Evolutionary conservation across 2,113 vertebrate species (phyloP), one percentile per base, ranked within the genome.

Genomic region (Bothrops jararaca): DNA sequence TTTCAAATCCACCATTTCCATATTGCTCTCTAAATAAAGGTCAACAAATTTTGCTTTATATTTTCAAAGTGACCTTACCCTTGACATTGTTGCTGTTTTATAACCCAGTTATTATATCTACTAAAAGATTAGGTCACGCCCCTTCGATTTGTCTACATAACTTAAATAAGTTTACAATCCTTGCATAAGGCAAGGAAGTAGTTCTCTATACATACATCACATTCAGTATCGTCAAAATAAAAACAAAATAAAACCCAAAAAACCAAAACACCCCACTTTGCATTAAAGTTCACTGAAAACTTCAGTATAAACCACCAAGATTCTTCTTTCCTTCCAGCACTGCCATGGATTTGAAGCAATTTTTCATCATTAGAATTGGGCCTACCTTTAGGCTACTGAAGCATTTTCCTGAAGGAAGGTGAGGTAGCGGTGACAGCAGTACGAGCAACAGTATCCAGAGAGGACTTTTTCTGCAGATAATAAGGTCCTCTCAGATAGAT

Each of bases 101-200:
- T 97, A 97, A 97, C 95, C 96, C 97, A 97, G 96, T 97, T 98
- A 97, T 97, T 89, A 97, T 93, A 97, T 96, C 89, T 89, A 96
- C 95, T 97, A 97, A 95, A 96, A 97, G 97, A 97, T 98, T 98
- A 98, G 98, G 97, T 96, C 97, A 97, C 96, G 98, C 97, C 98
- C 98, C 98, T 98, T 97, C 98, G 98, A 99, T 99, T 99, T 98
- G 98, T 99, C 98, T 98, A 98, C 98, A 98, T 98, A 98, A 98
- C 95, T 98, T 98, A 98, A 98, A 98, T 97, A 97, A 98, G 98
- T 95, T 97, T 98, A 97, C 96, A 96, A 95, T 97, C 97, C 96
- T 98, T 96, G 98, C 97, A 0, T 97, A 98, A 97, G 96, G 98
- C 98, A 98, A 98, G 97, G 97, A 97, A 93, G 97, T 95, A 97